Evolutionary conservation across 1,140 invertebrate genomes (phyloP), one percentile per base, ranked within the genome.

Genomic region (Cydia strobilella): DNA sequence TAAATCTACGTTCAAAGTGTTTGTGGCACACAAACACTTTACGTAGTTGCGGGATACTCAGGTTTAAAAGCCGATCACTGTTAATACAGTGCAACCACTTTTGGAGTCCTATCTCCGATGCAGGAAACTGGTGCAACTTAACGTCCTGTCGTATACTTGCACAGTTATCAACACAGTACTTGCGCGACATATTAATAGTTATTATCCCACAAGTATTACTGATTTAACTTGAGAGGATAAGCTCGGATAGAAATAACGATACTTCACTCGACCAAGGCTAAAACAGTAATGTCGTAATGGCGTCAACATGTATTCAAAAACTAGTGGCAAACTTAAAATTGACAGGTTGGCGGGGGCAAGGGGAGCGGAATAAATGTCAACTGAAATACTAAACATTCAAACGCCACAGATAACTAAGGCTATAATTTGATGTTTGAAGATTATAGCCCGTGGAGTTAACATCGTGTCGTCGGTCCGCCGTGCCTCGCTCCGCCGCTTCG

Each of bases 21-120:
- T 51, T 73, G 45, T 73, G 72, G 18, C 72, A 73, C 13, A 73
- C 72, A 51, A 73, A 73, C 45, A 73, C 7, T 27, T 45, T 73
- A 7, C 72, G 39, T 2, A 73, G 72, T 51, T 54, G 20, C n/a
- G 4, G 27, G 3, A 51, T 27, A 73, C 42, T 73, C 9, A 20
- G 27, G 45, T n/a, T 42, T 2, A 10, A 13, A 51, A 73, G 48
- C 3, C 23, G 18, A 27, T 54, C 72, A 73, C 72, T 54, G 6
- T 25, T 27, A 45, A 73, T 48, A 15, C 72, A 73, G 20, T 51
- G 72, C 5, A 73, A 23, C 72, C 72, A 73, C 72, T 73, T 73
- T 18, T 51, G 42, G 72, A 73, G 51, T 73, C 45, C 51, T 73
- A 73, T 73, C 72, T 73, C 72, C 3, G 72, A 31, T 54, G n/a